phyloP scores from a whole-genome alignment of 1,140 invertebrate species.

The Orchesella cincta region DNA sequence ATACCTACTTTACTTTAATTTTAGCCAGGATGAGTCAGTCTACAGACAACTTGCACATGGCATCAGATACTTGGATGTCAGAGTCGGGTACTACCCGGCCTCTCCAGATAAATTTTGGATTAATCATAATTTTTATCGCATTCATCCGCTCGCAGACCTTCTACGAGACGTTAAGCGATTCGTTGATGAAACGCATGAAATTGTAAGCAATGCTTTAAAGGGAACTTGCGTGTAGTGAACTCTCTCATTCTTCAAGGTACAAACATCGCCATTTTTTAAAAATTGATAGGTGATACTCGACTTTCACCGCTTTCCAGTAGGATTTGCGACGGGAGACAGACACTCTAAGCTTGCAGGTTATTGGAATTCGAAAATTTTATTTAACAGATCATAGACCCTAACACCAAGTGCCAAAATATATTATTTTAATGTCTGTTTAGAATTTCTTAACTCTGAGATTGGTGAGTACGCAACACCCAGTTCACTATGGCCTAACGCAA shows the following conservation, averaged over 20 bases:
- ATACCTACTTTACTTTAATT: too few relatives aligned
- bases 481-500: slow-evolving; percentile 53
- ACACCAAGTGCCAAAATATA: neutral
- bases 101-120: slow-evolving; percentile 52
- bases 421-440: too few relatives aligned
- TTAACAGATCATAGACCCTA: neutral
- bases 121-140: slow-evolving; percentile 53
- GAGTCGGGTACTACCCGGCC: slow-evolving; percentile 63
- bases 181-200: slow-evolving; percentile 44
- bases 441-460: slow-evolving; percentile 65
- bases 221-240: too few relatives aligned
- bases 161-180: slow-evolving; percentile 44
- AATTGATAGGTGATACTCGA: slow-evolving; percentile 39
- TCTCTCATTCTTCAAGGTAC: too few relatives aligned
- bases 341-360: slow-evolving; percentile 20
- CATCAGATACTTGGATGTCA: slow-evolving; percentile 76
- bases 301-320: slow-evolving; percentile 45
- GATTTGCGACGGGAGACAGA: slow-evolving; percentile 33
- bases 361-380: too few relatives aligned
- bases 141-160: slow-evolving; percentile 48
- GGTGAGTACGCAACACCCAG: slow-evolving; percentile 60
- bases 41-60: slow-evolving; percentile 76
- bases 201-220: too few relatives aligned
- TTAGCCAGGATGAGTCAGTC: slow-evolving; percentile 73
- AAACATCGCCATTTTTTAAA: too few relatives aligned